These are phyloP conservation scores for Quadroppia sp. DNA, from an alignment of 2,888 invertebrate genomes.

Conservation along the genomic window DNA sequence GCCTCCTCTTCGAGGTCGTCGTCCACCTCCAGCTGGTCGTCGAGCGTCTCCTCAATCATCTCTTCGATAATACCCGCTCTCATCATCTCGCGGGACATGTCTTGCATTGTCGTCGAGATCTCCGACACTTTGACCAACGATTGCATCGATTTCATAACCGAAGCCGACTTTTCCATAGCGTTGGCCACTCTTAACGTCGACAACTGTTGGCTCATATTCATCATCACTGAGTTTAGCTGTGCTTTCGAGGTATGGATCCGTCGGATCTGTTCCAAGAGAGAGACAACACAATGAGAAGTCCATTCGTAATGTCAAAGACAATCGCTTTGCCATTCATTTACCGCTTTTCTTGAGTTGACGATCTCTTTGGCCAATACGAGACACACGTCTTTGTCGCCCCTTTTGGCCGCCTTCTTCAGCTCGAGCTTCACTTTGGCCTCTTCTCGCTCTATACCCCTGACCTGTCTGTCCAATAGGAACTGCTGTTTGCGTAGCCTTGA, in stretches of 20 bases:
- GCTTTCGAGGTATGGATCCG: constrained; percentile 95
- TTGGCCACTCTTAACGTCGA: constrained; percentile 93
- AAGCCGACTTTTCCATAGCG: constrained; percentile 87
- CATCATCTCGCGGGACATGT: constrained; percentile 99
- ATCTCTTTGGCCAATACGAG: constrained; percentile 89
- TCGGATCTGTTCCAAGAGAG: constrained; percentile 56
- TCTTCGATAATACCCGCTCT: constrained; percentile 97
- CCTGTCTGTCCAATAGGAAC: constrained; percentile 87
- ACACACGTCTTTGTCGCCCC: constrained; percentile 90
- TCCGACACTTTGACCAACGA: constrained; percentile 83
- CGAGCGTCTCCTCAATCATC: constrained; percentile 97
- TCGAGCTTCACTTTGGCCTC: constrained; percentile 93
- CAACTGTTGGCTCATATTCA: constrained; percentile 98
- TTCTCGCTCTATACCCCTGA: constrained; percentile 91
- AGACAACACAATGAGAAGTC: not conserved
- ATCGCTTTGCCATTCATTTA: not conserved
- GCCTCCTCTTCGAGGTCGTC: constrained; percentile 94
- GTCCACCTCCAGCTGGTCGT: constrained; percentile 67
- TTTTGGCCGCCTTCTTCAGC: constrained; percentile 90
- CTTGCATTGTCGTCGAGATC: constrained; percentile 91
- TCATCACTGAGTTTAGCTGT: constrained; percentile 88
- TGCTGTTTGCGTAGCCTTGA: constrained; percentile 91
- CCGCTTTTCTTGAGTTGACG: constrained; percentile 75
- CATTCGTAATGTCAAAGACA: not conserved
- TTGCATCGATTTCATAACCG: constrained; percentile 99